phyloP scores from a whole-genome alignment of 2,888 invertebrate genomes.

The Selenia dentaria region DNA sequence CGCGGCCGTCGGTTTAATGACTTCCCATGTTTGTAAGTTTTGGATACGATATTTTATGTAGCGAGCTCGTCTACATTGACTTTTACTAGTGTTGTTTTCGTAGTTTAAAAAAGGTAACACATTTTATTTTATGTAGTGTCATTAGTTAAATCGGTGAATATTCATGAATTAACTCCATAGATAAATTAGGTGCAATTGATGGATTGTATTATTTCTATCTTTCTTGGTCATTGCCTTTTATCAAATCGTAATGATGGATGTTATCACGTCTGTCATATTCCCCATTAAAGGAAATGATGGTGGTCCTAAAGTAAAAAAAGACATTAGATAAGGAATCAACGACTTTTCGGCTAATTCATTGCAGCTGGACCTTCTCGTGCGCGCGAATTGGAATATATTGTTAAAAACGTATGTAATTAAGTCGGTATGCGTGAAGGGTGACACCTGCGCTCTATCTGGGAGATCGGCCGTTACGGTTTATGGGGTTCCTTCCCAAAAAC shows the following conservation, averaged over 20 bases:
- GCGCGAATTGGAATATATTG: constrained; percentile 67
- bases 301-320: constrained; percentile 46
- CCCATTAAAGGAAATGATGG: constrained; percentile 39
- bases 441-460: constrained; percentile 77
- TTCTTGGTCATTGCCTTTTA: constrained; percentile 25
- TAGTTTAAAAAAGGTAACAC: constrained; percentile 40
- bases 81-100: constrained; percentile 59
- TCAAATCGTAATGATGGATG: constrained; percentile 34
- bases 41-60: constrained; percentile 68
- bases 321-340: constrained; percentile 54
- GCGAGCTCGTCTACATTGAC: constrained; percentile 55
- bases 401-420: constrained; percentile 77
- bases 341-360: constrained; percentile 57
- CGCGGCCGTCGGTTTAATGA: constrained; percentile 78
- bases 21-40: constrained; percentile 79
- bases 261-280: constrained; percentile 48
- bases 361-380: constrained; percentile 71
- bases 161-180: constrained; percentile 26
- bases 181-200: constrained; percentile 32
- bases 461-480: constrained; percentile 78
- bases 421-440: constrained; percentile 74
- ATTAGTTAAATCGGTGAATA: constrained; percentile 32
- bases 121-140: constrained; percentile 33
- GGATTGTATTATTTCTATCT: constrained; percentile 27
- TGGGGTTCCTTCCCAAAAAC: constrained; percentile 75